Base-by-base conservation (phyloP, 2,888 invertebrate genomes). In the Rhamnusium bicolor region DNA sequence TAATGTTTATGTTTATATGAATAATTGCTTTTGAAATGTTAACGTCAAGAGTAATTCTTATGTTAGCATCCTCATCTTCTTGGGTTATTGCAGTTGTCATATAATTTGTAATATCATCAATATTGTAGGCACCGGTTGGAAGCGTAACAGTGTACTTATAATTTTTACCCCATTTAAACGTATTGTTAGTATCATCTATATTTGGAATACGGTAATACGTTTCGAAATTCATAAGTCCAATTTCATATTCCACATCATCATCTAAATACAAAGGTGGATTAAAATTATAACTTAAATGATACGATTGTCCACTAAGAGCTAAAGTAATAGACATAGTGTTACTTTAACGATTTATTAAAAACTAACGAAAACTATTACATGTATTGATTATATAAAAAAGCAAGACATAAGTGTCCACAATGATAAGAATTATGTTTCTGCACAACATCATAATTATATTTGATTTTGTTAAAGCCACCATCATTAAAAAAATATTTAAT, bases 401-500 rank as follows among this genome's bases (percentile, higher is more conserved):
- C n/a, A 16, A 56, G 56, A 27, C 56, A 56, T 56, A 56, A 56
- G 27, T 56, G 56, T n/a, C 29, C 56, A 27, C 56, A 56, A n/a
- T n/a, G n/a, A 8, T 21, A 10, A 10, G 54, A 54, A 24, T 54
- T 54, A 8, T 2, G n/a, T 8, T 54, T 24, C n/a, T 54, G 54
- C 10, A n/a, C 24, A 10, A 10, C n/a, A 54, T 54, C 54, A 21
- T 54, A 54, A 54, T 54, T 54, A 24, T 54, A 54, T 54, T 10
- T 54, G 8, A 54, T 54, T 21, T 54, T 54, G 21, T 19, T 54
- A 19, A n/a, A 21, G 54, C 54, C n/a, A 54, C 54, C 54, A 54
- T 54, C 54, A 54, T 21, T 54, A 24, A 27, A 12, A 27, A 56
- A 27, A 27, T 56, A 56, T 24, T 21, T 27, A n/a, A 56, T 16